Evolutionary conservation across 2,797 vertebrate genomes (phyloP).

Genomic region (Sphaeramia orbicularis): DNA sequence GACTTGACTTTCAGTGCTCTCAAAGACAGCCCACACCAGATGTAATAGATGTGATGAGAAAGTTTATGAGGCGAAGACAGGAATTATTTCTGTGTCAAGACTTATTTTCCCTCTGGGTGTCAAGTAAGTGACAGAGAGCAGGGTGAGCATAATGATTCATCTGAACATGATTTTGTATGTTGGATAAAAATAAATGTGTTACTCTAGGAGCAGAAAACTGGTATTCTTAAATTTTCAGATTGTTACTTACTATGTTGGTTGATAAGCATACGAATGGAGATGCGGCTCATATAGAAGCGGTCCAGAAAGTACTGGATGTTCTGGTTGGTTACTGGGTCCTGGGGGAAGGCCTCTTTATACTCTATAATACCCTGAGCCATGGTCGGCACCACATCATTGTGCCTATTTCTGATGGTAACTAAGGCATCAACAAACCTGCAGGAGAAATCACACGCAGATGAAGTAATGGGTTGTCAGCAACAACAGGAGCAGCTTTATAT

Average conservation of each 20-base stretch:
- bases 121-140: neutral
- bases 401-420: conserved; percentile 95
- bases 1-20: neutral
- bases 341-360: conserved; percentile 92
- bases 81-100: neutral
- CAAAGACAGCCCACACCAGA: conserved; percentile 4
- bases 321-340: conserved; percentile 92
- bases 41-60: conserved; percentile 7
- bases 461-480: no score
- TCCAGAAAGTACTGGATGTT: conserved; percentile 98
- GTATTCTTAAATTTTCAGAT: no score
- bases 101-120: conserved; percentile 7
- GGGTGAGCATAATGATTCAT: neutral
- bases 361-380: conserved; percentile 96
- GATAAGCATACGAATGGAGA: conserved; percentile 98
- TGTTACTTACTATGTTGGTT: conserved; percentile 94
- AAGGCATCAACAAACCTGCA: conserved; percentile 90
- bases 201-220: neutral
- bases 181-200: neutral
- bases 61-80: neutral
- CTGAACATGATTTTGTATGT: neutral
- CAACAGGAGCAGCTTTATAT: no score
- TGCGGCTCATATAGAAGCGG: conserved; percentile 97
- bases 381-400: conserved; percentile 96
- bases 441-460: neutral